Evolutionary conservation across 1,140 invertebrate species (phyloP).

Genomic region (Leptinotarsa undecemlineata): DNA sequence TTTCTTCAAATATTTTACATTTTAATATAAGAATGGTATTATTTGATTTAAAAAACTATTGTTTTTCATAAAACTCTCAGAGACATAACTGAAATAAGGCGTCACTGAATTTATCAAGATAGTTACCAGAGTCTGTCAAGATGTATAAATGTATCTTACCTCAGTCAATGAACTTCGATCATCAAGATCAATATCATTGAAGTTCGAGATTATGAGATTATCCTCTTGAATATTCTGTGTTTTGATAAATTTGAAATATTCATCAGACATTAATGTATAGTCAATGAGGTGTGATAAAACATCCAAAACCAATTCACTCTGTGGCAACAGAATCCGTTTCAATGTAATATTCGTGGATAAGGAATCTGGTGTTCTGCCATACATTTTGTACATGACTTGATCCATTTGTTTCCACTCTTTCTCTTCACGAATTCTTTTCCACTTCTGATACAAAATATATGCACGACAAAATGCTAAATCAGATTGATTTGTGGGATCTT

Average conservation of each 20-base stretch:
- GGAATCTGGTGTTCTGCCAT: conserved; percentile 28
- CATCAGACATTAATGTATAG: conserved; percentile 24
- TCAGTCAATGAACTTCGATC: neutral
- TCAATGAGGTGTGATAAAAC: conserved; percentile 22
- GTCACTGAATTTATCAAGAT: too few species aligned
- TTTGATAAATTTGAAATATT: conserved; percentile 32
- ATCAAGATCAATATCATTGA: conserved; percentile 1
- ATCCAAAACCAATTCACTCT: conserved; percentile 25
- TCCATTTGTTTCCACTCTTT: conserved; percentile 33
- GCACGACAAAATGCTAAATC: conserved; percentile 33
- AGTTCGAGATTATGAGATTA: neutral
- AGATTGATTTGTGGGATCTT: conserved; percentile 6
- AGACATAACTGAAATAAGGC: too few species aligned
- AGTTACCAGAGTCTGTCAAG: too few species aligned
- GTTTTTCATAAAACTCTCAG: too few species aligned
- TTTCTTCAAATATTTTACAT: too few species aligned
- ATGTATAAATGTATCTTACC: neutral
- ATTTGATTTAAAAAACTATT: too few species aligned
- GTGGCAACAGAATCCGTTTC: conserved; percentile 28
- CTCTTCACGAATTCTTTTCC: conserved; percentile 30
- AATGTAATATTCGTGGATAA: conserved; percentile 28
- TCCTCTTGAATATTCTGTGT: conserved; percentile 22
- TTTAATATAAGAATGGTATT: too few species aligned
- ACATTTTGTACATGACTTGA: conserved; percentile 31
- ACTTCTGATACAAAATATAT: conserved; percentile 35